Conservation (phyloP, 2,113 vertebrate species). For the Suricata suricatta region DNA sequence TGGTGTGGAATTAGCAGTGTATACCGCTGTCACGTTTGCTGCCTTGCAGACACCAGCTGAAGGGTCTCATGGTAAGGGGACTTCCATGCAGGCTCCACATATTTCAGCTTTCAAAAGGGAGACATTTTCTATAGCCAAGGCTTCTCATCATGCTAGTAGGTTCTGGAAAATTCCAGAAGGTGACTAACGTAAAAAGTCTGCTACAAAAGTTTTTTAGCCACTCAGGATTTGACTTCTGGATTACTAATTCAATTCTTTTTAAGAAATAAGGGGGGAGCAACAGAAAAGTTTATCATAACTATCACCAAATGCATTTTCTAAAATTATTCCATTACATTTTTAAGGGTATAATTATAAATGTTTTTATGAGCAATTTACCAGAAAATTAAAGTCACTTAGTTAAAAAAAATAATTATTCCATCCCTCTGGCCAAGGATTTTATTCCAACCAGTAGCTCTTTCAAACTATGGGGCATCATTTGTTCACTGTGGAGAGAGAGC, state of each 20-base stretch:
- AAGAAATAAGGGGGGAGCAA: conserved; percentile 50
- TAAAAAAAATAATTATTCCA: conserved; percentile 69
- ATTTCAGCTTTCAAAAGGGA: background rate
- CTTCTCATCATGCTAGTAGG: background rate
- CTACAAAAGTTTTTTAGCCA: conserved; percentile 38
- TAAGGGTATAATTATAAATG: conserved; percentile 78
- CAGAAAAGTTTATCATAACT: conserved; percentile 70
- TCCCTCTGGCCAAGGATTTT: conserved; percentile 53
- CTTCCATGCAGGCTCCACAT: background rate
- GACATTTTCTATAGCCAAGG: background rate
- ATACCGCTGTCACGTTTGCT: background rate
- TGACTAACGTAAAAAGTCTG: conserved; percentile 25
- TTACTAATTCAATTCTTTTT: conserved; percentile 75
- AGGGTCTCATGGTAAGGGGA: background rate
- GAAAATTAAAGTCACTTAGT: conserved; percentile 75
- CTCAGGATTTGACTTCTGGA: conserved; percentile 47
- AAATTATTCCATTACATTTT: conserved; percentile 77
- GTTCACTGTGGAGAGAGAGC: conserved; percentile 3
- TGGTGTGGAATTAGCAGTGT: background rate
- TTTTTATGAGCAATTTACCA: conserved; percentile 77
- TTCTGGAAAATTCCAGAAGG: conserved; percentile 72
- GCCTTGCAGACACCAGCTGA: background rate
- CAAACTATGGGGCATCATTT: conserved; percentile 22
- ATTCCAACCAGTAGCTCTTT: conserved; percentile 49
- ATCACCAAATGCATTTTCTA: conserved; percentile 71